Conservation (phyloP, 2,888 invertebrate genomes). For the Xanthorhoe designata region DNA sequence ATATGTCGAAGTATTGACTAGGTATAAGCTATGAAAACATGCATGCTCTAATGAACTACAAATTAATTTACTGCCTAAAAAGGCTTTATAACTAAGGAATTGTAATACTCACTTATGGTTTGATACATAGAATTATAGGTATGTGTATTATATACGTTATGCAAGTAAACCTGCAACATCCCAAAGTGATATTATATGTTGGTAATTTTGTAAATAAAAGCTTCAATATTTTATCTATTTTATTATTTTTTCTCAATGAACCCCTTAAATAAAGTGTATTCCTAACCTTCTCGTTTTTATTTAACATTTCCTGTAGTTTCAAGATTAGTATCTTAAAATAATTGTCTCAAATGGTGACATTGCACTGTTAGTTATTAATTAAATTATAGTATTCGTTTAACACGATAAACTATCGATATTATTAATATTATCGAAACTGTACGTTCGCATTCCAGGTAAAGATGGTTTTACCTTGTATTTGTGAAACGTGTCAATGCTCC, state of each 20-base stretch:
- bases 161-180: constrained; percentile 84
- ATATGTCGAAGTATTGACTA: not conserved
- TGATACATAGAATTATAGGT: constrained; percentile 62
- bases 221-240: constrained; percentile 79
- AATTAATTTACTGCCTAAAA: constrained; percentile 12
- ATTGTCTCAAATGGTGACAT: too few species aligned
- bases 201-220: constrained; percentile 86
- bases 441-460: too few species aligned
- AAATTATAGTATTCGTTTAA: too few species aligned
- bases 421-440: too few species aligned
- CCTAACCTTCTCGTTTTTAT: constrained; percentile 9
- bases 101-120: constrained; percentile 72
- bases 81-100: constrained; percentile 59
- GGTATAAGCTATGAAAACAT: constrained; percentile 5
- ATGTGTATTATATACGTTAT: constrained; percentile 79
- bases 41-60: constrained; percentile 12
- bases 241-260: constrained; percentile 44
- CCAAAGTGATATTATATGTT: constrained; percentile 85
- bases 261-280: constrained; percentile 20
- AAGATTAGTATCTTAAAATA: too few species aligned
- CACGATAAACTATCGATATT: too few species aligned
- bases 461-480: too few species aligned
- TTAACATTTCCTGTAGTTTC: not conserved
- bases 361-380: too few species aligned
- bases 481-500: too few species aligned